Conservation (phyloP, 2,113 vertebrate genomes). For the Odocoileus virginianus region DNA sequence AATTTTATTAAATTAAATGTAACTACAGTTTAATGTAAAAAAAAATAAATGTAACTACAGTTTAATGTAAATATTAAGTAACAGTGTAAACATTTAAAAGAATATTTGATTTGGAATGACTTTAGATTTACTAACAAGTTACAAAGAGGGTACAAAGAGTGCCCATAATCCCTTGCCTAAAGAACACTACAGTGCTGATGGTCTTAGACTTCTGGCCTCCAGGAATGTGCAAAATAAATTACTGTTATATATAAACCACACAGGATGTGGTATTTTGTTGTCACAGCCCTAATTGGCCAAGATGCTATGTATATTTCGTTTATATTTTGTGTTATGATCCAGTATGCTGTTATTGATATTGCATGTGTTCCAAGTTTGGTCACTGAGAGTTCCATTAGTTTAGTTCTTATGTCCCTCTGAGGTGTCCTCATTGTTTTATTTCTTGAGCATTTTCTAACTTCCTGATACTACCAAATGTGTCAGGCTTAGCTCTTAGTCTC, state of each 20-base stretch:
- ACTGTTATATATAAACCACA: neutral
- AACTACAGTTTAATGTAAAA: neutral
- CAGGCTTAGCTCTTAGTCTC: neutral
- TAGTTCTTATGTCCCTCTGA: neutral
- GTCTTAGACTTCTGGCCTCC: neutral
- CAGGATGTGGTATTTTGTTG: neutral
- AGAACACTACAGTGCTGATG: neutral
- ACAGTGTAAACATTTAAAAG: neutral
- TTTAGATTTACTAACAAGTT: neutral
- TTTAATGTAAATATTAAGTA: neutral
- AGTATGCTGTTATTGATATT: neutral
- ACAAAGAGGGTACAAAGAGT: neutral
- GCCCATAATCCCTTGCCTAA: neutral
- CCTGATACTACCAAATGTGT: too few relatives aligned
- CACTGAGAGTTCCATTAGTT: neutral
- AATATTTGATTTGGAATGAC: neutral
- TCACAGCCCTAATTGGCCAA: neutral
- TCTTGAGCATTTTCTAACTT: neutral
- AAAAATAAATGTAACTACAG: neutral
- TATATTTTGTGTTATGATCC: neutral
- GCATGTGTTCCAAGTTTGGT: neutral
- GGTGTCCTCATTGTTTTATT: neutral
- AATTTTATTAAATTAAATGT: neutral
- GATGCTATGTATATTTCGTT: neutral
- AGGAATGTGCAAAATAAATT: neutral